Evolutionary conservation across 2,888 invertebrate species (phyloP).

Genomic region (Imbricaverruca yamaguchii): DNA sequence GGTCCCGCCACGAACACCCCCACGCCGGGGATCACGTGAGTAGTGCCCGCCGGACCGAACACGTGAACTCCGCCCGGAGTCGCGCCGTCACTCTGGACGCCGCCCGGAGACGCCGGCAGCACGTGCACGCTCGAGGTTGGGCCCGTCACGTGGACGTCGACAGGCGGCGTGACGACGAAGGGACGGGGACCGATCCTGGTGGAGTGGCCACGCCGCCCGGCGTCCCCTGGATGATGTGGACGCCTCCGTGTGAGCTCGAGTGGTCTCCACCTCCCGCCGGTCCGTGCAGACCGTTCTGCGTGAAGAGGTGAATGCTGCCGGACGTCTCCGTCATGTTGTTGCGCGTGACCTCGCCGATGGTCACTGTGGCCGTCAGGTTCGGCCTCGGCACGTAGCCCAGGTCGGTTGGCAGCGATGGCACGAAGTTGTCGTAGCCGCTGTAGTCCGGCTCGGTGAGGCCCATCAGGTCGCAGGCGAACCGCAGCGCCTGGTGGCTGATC

Average conservation of each 20-base stretch:
- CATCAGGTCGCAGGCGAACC: conserved; percentile 16
- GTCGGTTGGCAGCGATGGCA: neutral
- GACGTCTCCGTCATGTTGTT: neutral
- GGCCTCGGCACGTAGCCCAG: neutral
- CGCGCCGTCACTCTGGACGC: neutral
- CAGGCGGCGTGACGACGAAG: no score
- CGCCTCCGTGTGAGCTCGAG: no score
- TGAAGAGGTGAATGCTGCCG: neutral
- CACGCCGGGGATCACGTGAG: no score
- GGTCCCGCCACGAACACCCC: neutral
- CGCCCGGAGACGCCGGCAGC: neutral
- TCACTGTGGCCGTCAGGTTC: neutral
- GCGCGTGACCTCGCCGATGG: neutral
- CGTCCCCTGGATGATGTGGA: neutral
- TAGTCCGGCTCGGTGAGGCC: neutral
- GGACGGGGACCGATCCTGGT: neutral
- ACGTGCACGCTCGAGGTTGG: no score
- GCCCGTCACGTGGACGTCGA: no score
- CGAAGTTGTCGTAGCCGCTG: neutral
- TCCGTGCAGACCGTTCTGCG: no score
- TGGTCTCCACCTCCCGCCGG: no score
- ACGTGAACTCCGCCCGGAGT: neutral
- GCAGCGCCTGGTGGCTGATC: conserved; percentile 16
- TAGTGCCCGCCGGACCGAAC: neutral
- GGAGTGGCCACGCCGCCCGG: neutral